Percentiles rank a stretch among this genome's conserved stretches.
Conservation (phyloP, 2,797 vertebrate genomes). For the Myotis planiceps region DNA sequence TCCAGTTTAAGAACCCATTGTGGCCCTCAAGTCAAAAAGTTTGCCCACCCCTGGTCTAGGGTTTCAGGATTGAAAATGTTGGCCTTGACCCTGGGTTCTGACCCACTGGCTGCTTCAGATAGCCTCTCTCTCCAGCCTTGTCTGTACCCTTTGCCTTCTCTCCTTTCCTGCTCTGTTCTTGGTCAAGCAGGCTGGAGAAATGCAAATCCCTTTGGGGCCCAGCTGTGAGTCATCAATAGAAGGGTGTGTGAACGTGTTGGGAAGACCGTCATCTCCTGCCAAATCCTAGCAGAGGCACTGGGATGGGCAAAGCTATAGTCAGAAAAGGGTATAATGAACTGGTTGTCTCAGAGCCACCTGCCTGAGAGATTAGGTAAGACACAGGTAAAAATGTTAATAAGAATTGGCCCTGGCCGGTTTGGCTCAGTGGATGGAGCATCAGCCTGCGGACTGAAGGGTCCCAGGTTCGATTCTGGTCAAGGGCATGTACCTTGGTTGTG, state of each 20-base stretch:
- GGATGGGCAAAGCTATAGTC: not conserved
- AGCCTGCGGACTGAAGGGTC: too few species aligned
- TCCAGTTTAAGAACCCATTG: too few species aligned
- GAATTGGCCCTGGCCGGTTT: not conserved
- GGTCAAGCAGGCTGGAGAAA: not conserved
- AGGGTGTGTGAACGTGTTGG: not conserved
- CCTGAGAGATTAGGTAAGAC: not conserved
- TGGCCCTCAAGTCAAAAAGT: too few species aligned
- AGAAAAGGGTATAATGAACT: not conserved
- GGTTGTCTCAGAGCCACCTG: not conserved
- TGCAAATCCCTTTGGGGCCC: not conserved
- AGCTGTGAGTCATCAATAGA: not conserved
- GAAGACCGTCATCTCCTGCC: not conserved
- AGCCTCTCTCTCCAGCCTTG: not conserved
- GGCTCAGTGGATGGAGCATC: too few species aligned
- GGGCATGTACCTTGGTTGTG: too few species aligned
- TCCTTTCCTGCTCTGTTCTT: not conserved
- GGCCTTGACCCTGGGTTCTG: not conserved
- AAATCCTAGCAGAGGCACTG: not conserved
- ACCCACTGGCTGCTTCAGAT: not conserved
- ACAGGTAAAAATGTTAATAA: not conserved
- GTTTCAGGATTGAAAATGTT: not conserved
- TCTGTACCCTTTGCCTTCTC: not conserved
- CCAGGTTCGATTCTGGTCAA: too few species aligned
- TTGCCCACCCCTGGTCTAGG: too few species aligned